Evolutionary conservation across 2,888 invertebrate genomes (phyloP), one percentile per base, ranked within the genome.

Genomic region (Gymnosoma rotundatum): DNA sequence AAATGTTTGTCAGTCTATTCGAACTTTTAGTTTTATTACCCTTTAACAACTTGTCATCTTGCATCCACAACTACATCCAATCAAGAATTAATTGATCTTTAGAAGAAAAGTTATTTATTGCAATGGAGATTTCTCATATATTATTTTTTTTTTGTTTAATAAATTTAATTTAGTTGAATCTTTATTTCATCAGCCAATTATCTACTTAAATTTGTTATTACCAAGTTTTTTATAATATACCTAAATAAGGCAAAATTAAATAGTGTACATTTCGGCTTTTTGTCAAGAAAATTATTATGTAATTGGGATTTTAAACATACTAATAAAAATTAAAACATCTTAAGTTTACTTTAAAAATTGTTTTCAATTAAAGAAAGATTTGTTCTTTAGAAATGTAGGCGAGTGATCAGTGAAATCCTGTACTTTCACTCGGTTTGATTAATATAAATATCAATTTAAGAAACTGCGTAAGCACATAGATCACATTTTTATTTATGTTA

Each of bases 91-190:
- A 61, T 67, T 63, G 45, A 63, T 69, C 25, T 66, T 48, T 48
- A n/a, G n/a, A 48, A 42, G 18, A 48, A 61, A 38, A 38, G 50
- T 6, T 20, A 20, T 36, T 48, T 38, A 58, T 60, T 56, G 20
- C 10, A 25, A 58, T 20, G 52, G 21, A 63, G n/a, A 21, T 76
- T 14, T 32, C 42, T 70, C 16, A 45, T 48, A 60, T 82, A 25
- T 2, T 75, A 20, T 21, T 50, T 56, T 75, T 61, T 52, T 67
- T 58, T 36, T 54, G 6, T 52, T 58, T 54, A 16, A 54, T n/a
- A 64, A 76, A 20, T 21, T 73, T 74, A 79, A 78, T 81, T 74
- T 81, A 79, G 69, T 79, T 58, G 9, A 69, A 25, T 56, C 16
- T 54, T 18, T n/a, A 9, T 45, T 60, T 36, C 32, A 18, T 16